phyloP scores from a whole-genome alignment of 2,888 invertebrate genomes.

The Thereva unica region DNA sequence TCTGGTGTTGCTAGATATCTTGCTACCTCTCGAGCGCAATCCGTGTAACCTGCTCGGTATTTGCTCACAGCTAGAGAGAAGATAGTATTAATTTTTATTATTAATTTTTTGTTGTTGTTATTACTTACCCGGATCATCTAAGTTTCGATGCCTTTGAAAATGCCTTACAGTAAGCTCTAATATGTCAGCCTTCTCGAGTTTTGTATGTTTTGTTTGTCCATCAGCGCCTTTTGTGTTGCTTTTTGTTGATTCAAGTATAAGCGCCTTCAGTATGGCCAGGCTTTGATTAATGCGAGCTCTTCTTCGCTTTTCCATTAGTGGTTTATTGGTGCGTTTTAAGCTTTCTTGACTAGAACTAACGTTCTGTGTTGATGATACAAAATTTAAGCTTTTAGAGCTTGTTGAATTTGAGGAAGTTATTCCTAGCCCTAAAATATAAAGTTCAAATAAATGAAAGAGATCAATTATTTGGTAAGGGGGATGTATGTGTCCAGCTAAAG shows the following conservation, averaged over 20 bases:
- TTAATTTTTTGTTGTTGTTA: not conserved
- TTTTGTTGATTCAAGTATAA: constrained; percentile 72
- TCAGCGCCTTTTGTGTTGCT: constrained; percentile 56
- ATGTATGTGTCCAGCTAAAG: no score
- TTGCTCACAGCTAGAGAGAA: constrained; percentile 54
- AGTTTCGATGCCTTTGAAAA: constrained; percentile 73
- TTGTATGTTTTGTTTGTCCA: constrained; percentile 73
- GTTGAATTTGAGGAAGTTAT: constrained; percentile 42
- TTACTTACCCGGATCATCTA: constrained; percentile 63
- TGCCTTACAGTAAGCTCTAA: constrained; percentile 82
- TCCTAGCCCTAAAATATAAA: constrained; percentile 38
- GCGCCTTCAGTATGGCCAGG: constrained; percentile 71
- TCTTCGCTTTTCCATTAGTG: constrained; percentile 76
- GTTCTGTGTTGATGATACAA: constrained; percentile 55
- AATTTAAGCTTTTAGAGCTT: constrained; percentile 51
- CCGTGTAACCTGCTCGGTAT: constrained; percentile 65
- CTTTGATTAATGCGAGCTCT: constrained; percentile 76
- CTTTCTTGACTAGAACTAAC: constrained; percentile 55
- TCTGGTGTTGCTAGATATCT: constrained; percentile 57
- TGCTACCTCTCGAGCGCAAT: constrained; percentile 66
- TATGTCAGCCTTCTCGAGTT: constrained; percentile 81
- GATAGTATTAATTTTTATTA: not conserved
- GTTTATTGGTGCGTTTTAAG: constrained; percentile 71
- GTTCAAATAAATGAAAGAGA: not conserved
- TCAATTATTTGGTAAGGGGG: not conserved